Conservation (phyloP, 2,113 vertebrate species). For the Oreochromis niloticus region DNA sequence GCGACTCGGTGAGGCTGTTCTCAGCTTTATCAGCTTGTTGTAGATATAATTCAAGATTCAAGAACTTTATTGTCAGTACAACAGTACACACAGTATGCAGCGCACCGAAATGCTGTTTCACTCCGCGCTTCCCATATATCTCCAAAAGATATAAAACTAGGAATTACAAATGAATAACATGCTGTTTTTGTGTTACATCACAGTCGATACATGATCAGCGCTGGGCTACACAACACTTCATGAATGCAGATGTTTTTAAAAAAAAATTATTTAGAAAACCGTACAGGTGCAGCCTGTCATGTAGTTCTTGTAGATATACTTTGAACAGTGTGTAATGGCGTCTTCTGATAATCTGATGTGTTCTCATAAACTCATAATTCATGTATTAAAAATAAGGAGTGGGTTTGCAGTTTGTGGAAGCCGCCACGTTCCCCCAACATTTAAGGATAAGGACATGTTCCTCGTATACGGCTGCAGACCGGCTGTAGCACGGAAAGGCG, state of each 20-base stretch:
- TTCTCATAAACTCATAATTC: not conserved
- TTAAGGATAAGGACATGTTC: not conserved
- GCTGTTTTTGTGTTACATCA: rapidly evolving
- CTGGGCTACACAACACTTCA: not conserved
- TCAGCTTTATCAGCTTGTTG: not conserved
- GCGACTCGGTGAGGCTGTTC: rapidly evolving
- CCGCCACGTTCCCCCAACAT: not conserved
- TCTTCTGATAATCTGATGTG: not conserved
- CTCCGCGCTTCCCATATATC: not conserved
- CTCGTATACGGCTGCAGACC: not conserved
- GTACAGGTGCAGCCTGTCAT: not conserved
- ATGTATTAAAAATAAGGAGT: not conserved
- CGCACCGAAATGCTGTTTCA: rapidly evolving
- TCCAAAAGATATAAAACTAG: not conserved
- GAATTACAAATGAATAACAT: not conserved
- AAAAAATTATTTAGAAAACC: not conserved
- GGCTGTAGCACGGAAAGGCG: not conserved
- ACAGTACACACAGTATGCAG: not conserved
- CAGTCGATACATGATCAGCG: not conserved
- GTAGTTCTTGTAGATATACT: not conserved
- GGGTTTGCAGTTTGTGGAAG: not conserved
- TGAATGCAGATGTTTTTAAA: not conserved
- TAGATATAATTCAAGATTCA: not conserved
- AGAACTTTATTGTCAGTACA: not conserved
- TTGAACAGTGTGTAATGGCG: not conserved